Base-by-base conservation (phyloP, 2,113 vertebrate species). In the Cynopterus brachyotis region DNA sequence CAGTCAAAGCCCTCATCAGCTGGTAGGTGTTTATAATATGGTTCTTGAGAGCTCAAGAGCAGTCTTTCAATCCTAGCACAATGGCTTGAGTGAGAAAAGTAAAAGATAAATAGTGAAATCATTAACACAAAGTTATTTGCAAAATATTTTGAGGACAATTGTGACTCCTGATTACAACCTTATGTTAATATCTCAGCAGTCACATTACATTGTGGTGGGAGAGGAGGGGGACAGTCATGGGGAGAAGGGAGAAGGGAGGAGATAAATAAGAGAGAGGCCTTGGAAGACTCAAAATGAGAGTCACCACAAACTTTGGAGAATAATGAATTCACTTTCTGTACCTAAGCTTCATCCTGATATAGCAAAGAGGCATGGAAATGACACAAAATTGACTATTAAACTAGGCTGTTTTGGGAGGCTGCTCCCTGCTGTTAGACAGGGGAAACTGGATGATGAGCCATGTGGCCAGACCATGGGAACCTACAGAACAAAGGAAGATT, bases 1-100 rank as follows among this genome's bases (percentile, higher is more conserved):
- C 17, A 83, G 28, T 40, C n/a, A 28, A 28, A 35, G 70, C 1
- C 2, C 5, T 53, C 22, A 11, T 17, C n/a, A 62, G 20, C 47
- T 16, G 26, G 16, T 11, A 30, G n/a, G 16, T 1, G 3, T 11
- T 26, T 1, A 1, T 11, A 53, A 60, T 0, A 8, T 9, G n/a
- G 60, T 59, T 47, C 50, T 35, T 30, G 16, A 15, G 64, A 22
- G 40, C 24, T 47, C 67, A 20, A 73, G 35, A 42, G 26, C 81
- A 62, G 45, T 15, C 20, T 66, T 55, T 53, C n/a, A 40, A n/a
- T n/a, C 15, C 60, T 20, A 55, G 9, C 40, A 37, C 53, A 35
- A 24, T 22, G 82, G n/a, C 64, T 55, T 35, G 37, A 66, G 32
- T 50, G 83, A 72, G 66, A 57, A 95, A 69, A 30, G 8, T 35